These are phyloP conservation scores for Suricata suricatta DNA, from an alignment of 2,113 vertebrate genomes.

Conservation along the genomic window DNA sequence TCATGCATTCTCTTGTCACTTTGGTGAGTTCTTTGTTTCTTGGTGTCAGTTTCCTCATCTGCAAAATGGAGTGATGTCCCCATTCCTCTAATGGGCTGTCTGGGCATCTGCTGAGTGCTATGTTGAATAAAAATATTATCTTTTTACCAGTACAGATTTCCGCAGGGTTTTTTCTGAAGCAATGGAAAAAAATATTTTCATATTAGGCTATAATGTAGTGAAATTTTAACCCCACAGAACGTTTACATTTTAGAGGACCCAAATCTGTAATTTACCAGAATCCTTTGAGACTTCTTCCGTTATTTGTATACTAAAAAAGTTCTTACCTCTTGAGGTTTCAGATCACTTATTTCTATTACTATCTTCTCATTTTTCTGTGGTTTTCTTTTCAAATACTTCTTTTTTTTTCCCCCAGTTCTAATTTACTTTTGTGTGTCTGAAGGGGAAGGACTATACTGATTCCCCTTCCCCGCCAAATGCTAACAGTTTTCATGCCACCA, in stretches of 20 bases:
- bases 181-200: not conserved
- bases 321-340: not conserved
- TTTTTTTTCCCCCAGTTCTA: not conserved
- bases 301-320: not conserved
- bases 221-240: not conserved
- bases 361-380: not conserved
- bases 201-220: not conserved
- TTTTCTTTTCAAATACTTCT: conserved; percentile 23
- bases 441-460: not conserved
- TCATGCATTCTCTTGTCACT: not conserved
- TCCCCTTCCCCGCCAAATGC: not conserved
- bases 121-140: not conserved
- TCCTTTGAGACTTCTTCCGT: not conserved
- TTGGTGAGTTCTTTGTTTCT: not conserved
- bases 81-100: not conserved
- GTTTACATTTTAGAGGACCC: not conserved
- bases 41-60: not conserved
- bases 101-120: not conserved
- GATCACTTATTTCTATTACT: not conserved
- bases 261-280: not conserved
- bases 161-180: not conserved
- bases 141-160: not conserved
- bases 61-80: not conserved
- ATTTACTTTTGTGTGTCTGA: not conserved
- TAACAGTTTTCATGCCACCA: not conserved